phyloP scores from a whole-genome alignment of 2,797 vertebrate genomes.

The Erithacus rubecula region DNA sequence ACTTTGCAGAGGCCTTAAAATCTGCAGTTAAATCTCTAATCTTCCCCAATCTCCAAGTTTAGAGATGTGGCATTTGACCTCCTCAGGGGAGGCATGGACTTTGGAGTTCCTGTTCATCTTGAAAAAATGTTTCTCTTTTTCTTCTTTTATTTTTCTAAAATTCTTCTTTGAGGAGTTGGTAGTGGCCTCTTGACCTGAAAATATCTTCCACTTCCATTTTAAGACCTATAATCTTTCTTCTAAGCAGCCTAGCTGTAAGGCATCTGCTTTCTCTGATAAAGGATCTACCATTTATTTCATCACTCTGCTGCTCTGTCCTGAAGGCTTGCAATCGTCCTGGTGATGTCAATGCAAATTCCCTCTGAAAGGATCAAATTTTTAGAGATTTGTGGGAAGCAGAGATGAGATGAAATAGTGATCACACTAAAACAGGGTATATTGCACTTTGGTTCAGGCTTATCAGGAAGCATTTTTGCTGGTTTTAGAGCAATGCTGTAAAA shows the following conservation, averaged over 20 bases:
- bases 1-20: background rate
- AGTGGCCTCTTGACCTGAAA: background rate
- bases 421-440: background rate
- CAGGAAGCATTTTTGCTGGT: slow-evolving; percentile 4
- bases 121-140: background rate
- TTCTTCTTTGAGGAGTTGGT: background rate
- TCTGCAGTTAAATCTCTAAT: background rate
- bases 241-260: slow-evolving; percentile 44
- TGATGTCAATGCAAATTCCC: slow-evolving; percentile 63
- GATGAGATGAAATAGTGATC: slow-evolving; percentile 23
- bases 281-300: slow-evolving; percentile 58
- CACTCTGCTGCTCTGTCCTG: slow-evolving; percentile 31
- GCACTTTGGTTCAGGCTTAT: background rate
- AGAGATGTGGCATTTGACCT: background rate
- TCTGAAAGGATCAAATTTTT: slow-evolving; percentile 43
- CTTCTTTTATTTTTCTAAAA: background rate
- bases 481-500: background rate
- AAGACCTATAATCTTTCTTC: slow-evolving; percentile 32
- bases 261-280: slow-evolving; percentile 50
- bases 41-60: background rate
- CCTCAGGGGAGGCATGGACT: background rate
- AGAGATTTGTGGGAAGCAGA: background rate
- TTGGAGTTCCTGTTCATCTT: background rate
- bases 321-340: slow-evolving; percentile 40
- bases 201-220: slow-evolving; percentile 10